phyloP scores from a whole-genome alignment of 2,888 invertebrate genomes.

The Endomychus coccineus region DNA sequence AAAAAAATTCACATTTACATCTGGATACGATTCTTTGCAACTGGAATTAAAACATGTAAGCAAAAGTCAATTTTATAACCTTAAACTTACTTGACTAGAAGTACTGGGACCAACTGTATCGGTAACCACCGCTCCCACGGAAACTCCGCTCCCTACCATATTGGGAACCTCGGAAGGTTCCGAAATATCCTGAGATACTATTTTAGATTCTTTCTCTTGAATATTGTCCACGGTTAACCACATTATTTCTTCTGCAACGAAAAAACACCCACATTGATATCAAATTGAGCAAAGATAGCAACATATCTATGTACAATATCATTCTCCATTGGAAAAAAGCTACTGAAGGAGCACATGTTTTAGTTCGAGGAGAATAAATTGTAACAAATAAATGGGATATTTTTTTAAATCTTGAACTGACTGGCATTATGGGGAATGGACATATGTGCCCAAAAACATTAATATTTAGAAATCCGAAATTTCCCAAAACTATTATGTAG shows the following conservation, averaged over 20 bases:
- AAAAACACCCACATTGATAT: too few relatives aligned
- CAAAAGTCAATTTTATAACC: slow-evolving; percentile 1
- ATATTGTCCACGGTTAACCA: slow-evolving; percentile 95
- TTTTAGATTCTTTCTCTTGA: slow-evolving; percentile 71
- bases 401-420: too few relatives aligned
- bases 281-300: too few relatives aligned
- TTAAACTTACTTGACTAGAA: slow-evolving; percentile 42
- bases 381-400: too few relatives aligned
- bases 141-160: slow-evolving; percentile 88
- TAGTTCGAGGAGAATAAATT: too few relatives aligned
- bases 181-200: slow-evolving; percentile 68
- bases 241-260: slow-evolving; percentile 78
- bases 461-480: too few relatives aligned
- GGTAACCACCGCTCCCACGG: slow-evolving; percentile 94
- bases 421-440: too few relatives aligned
- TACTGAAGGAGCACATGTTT: too few relatives aligned
- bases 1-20: slow-evolving; percentile 97
- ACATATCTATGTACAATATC: too few relatives aligned
- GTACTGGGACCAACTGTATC: slow-evolving; percentile 78
- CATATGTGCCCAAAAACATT: too few relatives aligned
- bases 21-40: slow-evolving; percentile 94
- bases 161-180: slow-evolving; percentile 81
- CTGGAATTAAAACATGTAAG: slow-evolving; percentile 41
- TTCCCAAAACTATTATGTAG: too few relatives aligned
- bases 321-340: too few relatives aligned